phyloP scores from a whole-genome alignment of 2,888 invertebrate species.

The Dendrolimus pini region DNA sequence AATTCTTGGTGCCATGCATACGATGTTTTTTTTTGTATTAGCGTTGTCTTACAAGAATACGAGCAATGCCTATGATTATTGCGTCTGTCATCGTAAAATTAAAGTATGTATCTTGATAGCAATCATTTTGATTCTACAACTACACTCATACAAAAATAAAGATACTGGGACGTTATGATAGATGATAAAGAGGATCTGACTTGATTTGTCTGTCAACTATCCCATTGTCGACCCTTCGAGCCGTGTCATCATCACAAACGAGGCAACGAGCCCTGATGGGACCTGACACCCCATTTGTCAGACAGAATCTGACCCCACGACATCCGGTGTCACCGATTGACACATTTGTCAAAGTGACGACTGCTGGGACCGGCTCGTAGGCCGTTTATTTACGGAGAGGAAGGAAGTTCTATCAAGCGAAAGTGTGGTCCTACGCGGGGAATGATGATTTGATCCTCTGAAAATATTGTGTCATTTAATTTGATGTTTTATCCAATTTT shows the following conservation, averaged over 20 bases:
- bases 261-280: conserved; percentile 25
- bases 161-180: too few species aligned
- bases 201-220: too few species aligned
- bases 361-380: conserved; percentile 4
- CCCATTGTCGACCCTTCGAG: background rate
- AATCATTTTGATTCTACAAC: too few species aligned
- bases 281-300: conserved; percentile 47
- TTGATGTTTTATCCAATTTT: too few species aligned
- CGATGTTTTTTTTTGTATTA: too few species aligned
- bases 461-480: background rate
- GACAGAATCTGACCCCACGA: conserved; percentile 27
- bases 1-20: conserved; percentile 3
- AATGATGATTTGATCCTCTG: background rate
- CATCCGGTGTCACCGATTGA: conserved; percentile 52
- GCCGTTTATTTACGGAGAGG: conserved; percentile 8
- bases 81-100: too few species aligned
- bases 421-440: background rate
- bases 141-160: too few species aligned
- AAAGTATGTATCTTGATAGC: too few species aligned
- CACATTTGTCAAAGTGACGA: conserved; percentile 52
- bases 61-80: too few species aligned
- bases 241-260: conserved; percentile 19
- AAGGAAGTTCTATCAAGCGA: background rate
- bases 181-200: too few species aligned
- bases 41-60: too few species aligned